Base-by-base conservation (phyloP, 2,797 vertebrate genomes). In the Ptychobarbus kaznakovi region DNA sequence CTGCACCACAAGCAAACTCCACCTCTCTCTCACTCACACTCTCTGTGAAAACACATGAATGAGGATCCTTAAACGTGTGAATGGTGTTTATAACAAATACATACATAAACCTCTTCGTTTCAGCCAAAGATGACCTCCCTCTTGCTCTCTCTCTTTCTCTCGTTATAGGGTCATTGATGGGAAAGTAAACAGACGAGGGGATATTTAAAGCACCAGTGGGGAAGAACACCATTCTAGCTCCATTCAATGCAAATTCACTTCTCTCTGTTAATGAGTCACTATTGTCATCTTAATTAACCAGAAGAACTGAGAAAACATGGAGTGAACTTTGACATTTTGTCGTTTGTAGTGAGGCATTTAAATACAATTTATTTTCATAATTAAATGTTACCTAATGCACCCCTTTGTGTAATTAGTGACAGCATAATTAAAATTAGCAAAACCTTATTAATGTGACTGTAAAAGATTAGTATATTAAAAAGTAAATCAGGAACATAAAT, bases 241-340 rank as follows among this genome's bases (percentile, higher is more conserved):
- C 53, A 88, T 89, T 89, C 79, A 76, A 83, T 87, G 86, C 76
- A 82, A 89, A 89, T 85, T 68, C 32, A 40, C 63, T 85, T 58
- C 75, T 79, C 49, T 75, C 78, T 84, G 84, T 70, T 42, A 83
- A 80, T 80, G 77, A 76, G 83, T 73, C 49, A 68, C 80, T 82
- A 82, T 74, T 79, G 76, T 82, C 46, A 82, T 75, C 56, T 83
- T 51, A 81, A 85, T 42, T 69, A 38, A 83, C 69, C 58, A 77
- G 83, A 13, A 46, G 61, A 74, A 63, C 65, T 73, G 32, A 28
- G 22, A 84, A 78, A 46, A 56, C n/a, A 53, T 16, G 18, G 7
- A 8, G 65, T 78, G 75, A 84, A 84, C 82, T 84, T 78, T 84
- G 75, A 83, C 81, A 73, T 72, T 83, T 22, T 42, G 51, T 7